These are phyloP conservation scores for Itoplectis maculator DNA, from an alignment of 2,888 invertebrate genomes.

Conservation along the genomic window DNA sequence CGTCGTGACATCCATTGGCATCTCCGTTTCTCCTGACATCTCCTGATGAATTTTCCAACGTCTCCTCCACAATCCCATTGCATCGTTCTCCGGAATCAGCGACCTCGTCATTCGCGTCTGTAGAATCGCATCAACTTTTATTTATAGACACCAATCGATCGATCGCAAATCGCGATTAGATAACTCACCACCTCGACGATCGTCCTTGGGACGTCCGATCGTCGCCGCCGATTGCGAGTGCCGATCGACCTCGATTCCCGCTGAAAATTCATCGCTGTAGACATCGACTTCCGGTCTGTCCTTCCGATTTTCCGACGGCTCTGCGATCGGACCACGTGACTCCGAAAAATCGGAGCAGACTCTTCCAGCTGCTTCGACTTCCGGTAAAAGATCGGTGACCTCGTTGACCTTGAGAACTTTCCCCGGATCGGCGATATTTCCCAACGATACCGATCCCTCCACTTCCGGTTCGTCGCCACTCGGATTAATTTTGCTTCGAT, in stretches of 20 bases:
- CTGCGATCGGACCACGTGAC: constrained; percentile 6
- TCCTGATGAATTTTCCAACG: constrained; percentile 3
- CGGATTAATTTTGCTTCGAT: too few species aligned
- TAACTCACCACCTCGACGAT: constrained; percentile 53
- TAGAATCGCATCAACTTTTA: background rate
- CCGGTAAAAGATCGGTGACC: too few species aligned
- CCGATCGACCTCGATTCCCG: constrained; percentile 26
- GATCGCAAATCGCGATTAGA: constrained; percentile 10
- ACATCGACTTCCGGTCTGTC: background rate
- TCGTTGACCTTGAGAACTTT: too few species aligned
- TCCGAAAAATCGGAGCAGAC: background rate
- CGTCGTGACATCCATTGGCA: background rate
- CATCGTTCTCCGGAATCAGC: constrained; percentile 3
- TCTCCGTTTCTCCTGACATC: constrained; percentile 17
- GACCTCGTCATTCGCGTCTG: constrained; percentile 14
- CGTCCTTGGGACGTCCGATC: constrained; percentile 49
- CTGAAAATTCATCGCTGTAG: background rate
- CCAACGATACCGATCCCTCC: too few species aligned
- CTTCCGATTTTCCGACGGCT: background rate
- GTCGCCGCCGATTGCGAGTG: constrained; percentile 15
- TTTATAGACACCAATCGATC: constrained; percentile 2
- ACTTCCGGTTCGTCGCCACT: too few species aligned
- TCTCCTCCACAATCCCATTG: background rate
- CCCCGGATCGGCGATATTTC: too few species aligned
- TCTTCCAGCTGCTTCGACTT: too few species aligned